phyloP scores from a whole-genome alignment of 2,888 invertebrate species.

The Lucinisca nassula region DNA sequence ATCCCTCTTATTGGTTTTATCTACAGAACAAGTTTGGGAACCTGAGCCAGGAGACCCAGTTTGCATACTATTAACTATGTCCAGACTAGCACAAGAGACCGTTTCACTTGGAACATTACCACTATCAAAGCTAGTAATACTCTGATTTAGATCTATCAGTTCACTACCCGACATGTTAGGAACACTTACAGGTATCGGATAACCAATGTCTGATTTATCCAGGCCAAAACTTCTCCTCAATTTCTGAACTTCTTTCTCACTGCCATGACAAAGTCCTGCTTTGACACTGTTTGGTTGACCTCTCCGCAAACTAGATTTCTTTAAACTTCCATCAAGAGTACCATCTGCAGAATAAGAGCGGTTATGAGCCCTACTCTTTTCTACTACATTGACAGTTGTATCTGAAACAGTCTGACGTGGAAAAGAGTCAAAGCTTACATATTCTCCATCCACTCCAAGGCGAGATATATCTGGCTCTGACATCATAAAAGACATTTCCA shows the following conservation, averaged over 20 bases:
- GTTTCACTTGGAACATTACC: constrained; percentile 16
- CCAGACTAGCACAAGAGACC: neutral
- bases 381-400: constrained; percentile 24
- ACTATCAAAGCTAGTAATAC: constrained; percentile 47
- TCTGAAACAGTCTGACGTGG: constrained; percentile 46
- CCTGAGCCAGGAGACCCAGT: constrained; percentile 51
- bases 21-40: neutral
- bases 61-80: neutral
- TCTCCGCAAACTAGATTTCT: constrained; percentile 69
- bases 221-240: constrained; percentile 77
- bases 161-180: constrained; percentile 54
- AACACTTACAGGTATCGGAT: constrained; percentile 71
- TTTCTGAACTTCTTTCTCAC: constrained; percentile 73
- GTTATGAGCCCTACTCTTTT: constrained; percentile 48
- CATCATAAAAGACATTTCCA: constrained; percentile 67
- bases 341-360: constrained; percentile 58
- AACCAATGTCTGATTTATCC: constrained; percentile 78
- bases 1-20: neutral
- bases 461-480: constrained; percentile 32
- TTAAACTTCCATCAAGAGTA: constrained; percentile 53
- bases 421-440: constrained; percentile 38
- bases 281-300: constrained; percentile 83
- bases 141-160: constrained; percentile 48
- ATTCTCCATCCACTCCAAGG: constrained; percentile 45
- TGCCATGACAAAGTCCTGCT: constrained; percentile 79